phyloP scores from a whole-genome alignment of 2,113 vertebrate species.

The Lagopus leucura region DNA sequence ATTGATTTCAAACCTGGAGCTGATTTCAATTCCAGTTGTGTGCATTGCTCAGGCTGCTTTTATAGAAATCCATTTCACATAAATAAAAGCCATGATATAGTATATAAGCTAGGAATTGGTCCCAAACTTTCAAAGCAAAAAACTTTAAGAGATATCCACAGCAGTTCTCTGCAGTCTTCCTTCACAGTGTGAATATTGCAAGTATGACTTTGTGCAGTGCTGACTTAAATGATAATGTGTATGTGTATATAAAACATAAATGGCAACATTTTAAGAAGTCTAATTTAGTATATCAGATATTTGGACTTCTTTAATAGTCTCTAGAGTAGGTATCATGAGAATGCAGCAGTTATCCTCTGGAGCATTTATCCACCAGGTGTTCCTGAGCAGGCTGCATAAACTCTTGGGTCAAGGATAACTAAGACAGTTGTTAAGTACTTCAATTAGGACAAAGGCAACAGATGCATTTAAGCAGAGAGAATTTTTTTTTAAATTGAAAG shows the following conservation, averaged over 20 bases:
- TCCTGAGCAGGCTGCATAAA: neutral
- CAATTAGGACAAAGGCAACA: neutral
- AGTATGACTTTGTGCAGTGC: neutral
- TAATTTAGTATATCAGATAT: neutral
- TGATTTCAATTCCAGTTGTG: neutral
- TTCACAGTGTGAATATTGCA: neutral
- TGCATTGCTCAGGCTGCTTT: neutral
- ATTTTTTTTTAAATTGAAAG: neutral
- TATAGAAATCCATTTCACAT: neutral
- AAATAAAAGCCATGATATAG: neutral
- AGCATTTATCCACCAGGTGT: neutral
- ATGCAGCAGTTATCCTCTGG: neutral
- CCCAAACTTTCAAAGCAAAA: neutral
- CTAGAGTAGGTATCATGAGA: neutral
- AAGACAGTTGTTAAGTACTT: neutral
- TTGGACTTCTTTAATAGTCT: neutral
- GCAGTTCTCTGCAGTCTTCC: neutral
- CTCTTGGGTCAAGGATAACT: accelerated
- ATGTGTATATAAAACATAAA: neutral
- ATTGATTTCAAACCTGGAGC: neutral
- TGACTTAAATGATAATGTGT: neutral
- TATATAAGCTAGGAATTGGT: neutral
- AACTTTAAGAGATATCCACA: neutral
- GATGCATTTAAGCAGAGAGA: neutral
- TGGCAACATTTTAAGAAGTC: neutral